Evolutionary conservation across 2,113 vertebrate genomes (phyloP), one percentile per base, ranked within the genome.

Genomic region (Laticauda laticaudata): DNA sequence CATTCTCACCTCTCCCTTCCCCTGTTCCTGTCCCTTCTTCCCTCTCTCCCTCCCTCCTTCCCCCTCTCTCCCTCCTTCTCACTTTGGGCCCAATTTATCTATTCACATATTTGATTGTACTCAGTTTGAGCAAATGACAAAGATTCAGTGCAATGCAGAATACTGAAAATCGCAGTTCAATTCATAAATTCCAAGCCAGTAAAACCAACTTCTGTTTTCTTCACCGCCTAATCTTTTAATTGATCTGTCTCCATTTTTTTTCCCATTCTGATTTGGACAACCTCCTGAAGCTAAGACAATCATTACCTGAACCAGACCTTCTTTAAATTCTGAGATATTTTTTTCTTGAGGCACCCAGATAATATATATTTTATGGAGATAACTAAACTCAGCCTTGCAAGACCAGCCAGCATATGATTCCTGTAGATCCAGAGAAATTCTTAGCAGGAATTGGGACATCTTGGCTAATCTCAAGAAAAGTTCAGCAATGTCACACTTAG

Each of bases 61-160:
- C 11, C 3, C 29, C 61, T 0, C 5, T 15, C 2, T n/a, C 1
- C 5, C 29, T 75, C 1, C 1, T n/a, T 34, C 29, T 15, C 8
- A 0, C 48, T 15, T 69, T 75, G 64, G 64, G 64, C n/a, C 11
- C 14, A 75, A 34, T 34, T 34, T 34, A 29, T 75, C 34, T 75
- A 75, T 34, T 34, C 64, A 18, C 64, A 34, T 75, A 75, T 34
- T 75, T 34, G 29, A 75, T 75, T 75, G 3, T 34, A 75, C n/a
- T 34, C 29, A 34, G 14, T 75, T 75, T 34, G 29, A 75, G 64
- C 29, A 75, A 75, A 75, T 75, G 64, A 6, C 64, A 69, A 34
- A 34, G 29, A 69, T 15, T n/a, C 61, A n/a, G 0, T n/a, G 64
- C 64, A 75, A 75, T 34, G 64, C 64, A 34, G 12, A 69, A 69